These are phyloP conservation scores for Dugesia japonica DNA, from an alignment of 2,888 invertebrate genomes.

Conservation along the genomic window DNA sequence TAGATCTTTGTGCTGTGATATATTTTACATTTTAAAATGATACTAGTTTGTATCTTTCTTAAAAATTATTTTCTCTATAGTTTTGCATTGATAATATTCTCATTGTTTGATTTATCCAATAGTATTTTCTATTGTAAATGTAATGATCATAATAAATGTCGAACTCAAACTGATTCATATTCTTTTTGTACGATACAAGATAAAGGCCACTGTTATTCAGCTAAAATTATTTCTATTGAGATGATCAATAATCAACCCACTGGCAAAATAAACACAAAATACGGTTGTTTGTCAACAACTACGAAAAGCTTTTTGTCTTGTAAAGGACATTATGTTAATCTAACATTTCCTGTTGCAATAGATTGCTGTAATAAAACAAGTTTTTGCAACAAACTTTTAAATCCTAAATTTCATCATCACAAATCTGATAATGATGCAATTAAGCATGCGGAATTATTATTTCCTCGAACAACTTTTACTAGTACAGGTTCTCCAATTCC, in stretches of 20 bases:
- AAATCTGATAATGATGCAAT: not conserved
- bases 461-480: not conserved
- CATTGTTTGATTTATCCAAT: not conserved
- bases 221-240: not conserved
- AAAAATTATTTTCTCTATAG: too few species aligned
- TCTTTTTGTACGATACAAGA: not conserved
- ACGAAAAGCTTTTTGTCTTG: conserved; percentile 10
- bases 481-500: not conserved
- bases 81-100: too few species aligned
- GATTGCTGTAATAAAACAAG: conserved; percentile 26
- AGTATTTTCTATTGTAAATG: not conserved
- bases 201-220: not conserved
- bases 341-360: not conserved
- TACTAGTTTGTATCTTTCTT: too few species aligned
- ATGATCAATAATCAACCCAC: not conserved
- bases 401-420: conserved; percentile 16
- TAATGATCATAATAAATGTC: not conserved
- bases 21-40: too few species aligned
- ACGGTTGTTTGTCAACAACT: conserved; percentile 20
- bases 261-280: not conserved
- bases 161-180: not conserved
- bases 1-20: too few species aligned
- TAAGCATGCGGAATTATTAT: not conserved
- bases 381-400: not conserved
- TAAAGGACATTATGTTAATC: conserved; percentile 6